Evolutionary conservation across 2,797 vertebrate species (phyloP), one percentile per base, ranked within the genome.

Genomic region (Labroides dimidiatus): DNA sequence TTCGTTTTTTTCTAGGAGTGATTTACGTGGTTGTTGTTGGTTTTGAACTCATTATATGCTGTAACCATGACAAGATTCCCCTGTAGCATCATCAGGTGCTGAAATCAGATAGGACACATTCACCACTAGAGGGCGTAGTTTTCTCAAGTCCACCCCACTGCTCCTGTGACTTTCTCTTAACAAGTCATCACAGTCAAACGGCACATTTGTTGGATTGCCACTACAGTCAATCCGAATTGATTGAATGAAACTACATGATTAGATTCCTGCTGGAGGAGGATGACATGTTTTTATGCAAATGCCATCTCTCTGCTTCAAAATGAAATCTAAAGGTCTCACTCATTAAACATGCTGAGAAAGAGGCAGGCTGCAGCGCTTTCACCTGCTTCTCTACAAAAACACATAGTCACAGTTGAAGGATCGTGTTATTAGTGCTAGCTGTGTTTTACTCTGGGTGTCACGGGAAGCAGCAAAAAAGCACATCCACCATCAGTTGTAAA

Each of bases 391-490:
- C 52, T 56, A 63, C 23, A 78, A 72, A 14, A 78, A 69, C 71
- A 63, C 63, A 64, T 80, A 50, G 72, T 75, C 67, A 74, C 56
- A 56, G 69, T 43, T 55, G 61, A 60, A 59, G 45, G 71, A 51
- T 70, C 42, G n/a, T 57, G 64, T 67, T 72, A 13, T 75, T 57
- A 57, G 47, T 63, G 75, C 64, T 43, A 23, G 60, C 54, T 78
- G 62, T 63, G 52, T 66, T 77, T 68, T 30, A 65, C 64, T 61
- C 55, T 62, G 57, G 54, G 43, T 56, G 48, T 76, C 63, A 72
- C 17, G 72, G 61, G 53, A 43, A 75, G 70, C 70, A 70, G 60
- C 61, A 75, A 80, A 77, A 72, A 89, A 87, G 80, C 83, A 88
- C 77, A 86, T 84, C 55, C 69, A 51, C 45, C 63, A 61, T 72